A percentile compares a stretch with the other conserved stretches of the same genome.
phyloP scores from a whole-genome alignment of 2,888 invertebrate genomes.

The Microctonus brassicae region DNA sequence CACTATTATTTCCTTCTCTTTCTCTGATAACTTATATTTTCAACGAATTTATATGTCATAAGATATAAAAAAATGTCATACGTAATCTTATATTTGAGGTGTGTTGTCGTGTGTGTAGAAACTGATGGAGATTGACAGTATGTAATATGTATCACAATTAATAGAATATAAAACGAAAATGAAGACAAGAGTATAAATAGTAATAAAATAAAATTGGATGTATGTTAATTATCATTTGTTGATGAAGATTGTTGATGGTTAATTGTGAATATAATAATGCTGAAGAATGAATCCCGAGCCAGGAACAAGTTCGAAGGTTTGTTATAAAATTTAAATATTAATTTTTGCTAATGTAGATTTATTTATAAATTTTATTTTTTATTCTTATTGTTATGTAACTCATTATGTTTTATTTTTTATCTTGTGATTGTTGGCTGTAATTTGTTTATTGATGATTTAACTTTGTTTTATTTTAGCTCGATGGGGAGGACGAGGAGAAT shows the following conservation, averaged over 20 bases:
- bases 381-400: background rate
- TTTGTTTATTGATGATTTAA: constrained; percentile 6
- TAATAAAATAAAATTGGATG: background rate
- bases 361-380: background rate
- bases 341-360: background rate
- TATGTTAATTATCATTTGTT: constrained; percentile 10
- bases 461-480: constrained; percentile 50
- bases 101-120: background rate
- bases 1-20: no score
- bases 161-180: background rate
- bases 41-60: no score
- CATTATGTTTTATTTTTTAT: background rate
- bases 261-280: background rate
- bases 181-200: background rate
- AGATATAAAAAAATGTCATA: no score
- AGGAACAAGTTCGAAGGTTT: constrained; percentile 30
- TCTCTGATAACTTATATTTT: no score
- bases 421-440: background rate
- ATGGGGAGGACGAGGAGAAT: constrained; percentile 62
- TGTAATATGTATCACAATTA: no score
- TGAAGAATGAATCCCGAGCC: constrained; percentile 13
- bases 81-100: background rate
- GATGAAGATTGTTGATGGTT: background rate
- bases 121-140: no score
- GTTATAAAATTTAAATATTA: background rate